These are phyloP conservation scores for Serranus cabrilla DNA, from an alignment of 2,797 vertebrate species.

Conservation along the genomic window DNA sequence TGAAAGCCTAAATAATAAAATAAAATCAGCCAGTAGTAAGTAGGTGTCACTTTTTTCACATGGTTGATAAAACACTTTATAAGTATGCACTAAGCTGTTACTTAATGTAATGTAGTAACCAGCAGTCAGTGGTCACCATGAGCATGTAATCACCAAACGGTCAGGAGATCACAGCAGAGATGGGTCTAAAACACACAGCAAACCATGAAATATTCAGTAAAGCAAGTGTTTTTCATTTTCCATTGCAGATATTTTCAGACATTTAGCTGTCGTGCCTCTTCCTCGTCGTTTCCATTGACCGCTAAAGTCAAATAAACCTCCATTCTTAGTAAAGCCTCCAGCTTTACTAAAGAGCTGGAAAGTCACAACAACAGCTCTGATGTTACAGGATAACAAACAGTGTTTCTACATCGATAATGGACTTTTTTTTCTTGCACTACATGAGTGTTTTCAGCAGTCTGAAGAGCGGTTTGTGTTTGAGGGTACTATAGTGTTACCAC, in stretches of 20 bases:
- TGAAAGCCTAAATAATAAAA: neutral
- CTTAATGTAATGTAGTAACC: neutral
- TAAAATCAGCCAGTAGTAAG: neutral
- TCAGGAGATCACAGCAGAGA: constrained; percentile 14
- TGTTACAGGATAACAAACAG: neutral
- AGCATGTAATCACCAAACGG: neutral
- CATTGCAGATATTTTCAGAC: neutral
- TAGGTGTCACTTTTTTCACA: constrained; percentile 1
- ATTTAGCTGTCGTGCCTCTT: neutral
- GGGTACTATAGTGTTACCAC: neutral
- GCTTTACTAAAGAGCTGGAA: neutral
- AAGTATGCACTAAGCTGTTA: neutral
- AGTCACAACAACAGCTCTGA: neutral
- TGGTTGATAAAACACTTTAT: neutral
- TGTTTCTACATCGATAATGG: neutral
- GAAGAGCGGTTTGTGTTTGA: neutral
- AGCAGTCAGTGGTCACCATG: neutral
- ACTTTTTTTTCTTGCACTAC: constrained; percentile 1
- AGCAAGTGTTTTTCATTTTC: constrained; percentile 8
- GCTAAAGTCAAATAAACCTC: neutral
- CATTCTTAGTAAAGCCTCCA: neutral
- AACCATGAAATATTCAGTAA: neutral
- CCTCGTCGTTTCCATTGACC: neutral
- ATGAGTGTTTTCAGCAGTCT: neutral
- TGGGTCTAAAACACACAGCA: neutral